These are phyloP conservation scores for Drosophila navojoa DNA, from an alignment of 1,140 invertebrate genomes.

Conservation along the genomic window DNA sequence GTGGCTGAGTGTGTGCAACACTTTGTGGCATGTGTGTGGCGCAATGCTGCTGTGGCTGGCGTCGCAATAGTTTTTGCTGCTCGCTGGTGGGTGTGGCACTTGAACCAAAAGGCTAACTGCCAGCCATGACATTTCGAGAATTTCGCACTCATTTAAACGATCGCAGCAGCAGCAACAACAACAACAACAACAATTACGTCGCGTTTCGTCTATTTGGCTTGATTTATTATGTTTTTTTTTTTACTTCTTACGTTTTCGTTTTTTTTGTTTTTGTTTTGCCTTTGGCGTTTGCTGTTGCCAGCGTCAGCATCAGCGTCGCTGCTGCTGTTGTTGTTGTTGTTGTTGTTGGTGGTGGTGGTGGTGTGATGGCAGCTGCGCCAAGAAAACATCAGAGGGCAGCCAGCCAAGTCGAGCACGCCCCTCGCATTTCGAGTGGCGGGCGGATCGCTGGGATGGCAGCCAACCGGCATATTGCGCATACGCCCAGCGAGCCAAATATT, in stretches of 20 bases:
- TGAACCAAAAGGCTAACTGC: conserved; percentile 68
- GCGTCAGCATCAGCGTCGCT: neutral
- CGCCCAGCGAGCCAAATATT: conserved; percentile 46
- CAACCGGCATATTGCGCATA: conserved; percentile 51
- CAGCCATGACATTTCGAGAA: conserved; percentile 76
- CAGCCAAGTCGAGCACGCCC: conserved; percentile 51
- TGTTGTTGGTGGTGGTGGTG: conserved; percentile 10
- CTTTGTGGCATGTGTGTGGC: conserved; percentile 1
- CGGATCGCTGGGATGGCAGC: neutral
- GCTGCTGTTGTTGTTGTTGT: conserved; percentile 20
- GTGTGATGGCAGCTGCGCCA: conserved; percentile 60
- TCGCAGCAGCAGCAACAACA: conserved; percentile 19
- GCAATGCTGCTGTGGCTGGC: neutral
- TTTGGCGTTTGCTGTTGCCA: conserved; percentile 22
- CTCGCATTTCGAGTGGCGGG: conserved; percentile 21
- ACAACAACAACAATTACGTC: conserved; percentile 34
- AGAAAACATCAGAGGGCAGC: conserved; percentile 44
- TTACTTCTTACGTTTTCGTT: conserved; percentile 19
- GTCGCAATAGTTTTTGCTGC: conserved; percentile 28
- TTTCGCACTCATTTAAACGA: conserved; percentile 65
- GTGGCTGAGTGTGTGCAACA: conserved; percentile 5
- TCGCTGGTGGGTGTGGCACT: conserved; percentile 33
- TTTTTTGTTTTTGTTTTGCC: conserved; percentile 8
- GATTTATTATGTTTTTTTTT: conserved; percentile 67
- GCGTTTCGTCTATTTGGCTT: conserved; percentile 68